These are phyloP conservation scores for Aquatica leii DNA, from an alignment of 2,888 invertebrate species.

Conservation along the genomic window DNA sequence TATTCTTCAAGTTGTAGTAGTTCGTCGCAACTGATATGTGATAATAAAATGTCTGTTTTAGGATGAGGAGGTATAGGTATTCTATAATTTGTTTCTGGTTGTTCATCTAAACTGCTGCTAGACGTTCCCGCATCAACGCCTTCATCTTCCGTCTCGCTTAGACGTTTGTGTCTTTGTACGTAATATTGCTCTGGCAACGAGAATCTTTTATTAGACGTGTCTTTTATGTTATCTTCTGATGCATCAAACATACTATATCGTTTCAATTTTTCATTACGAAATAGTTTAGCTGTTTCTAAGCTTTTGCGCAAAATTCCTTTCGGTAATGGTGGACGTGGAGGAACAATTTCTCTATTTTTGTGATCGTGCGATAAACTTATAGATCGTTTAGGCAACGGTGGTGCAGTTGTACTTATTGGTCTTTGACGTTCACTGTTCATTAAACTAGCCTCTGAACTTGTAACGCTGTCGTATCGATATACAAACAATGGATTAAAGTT, in stretches of 20 bases:
- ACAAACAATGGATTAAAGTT: constrained; percentile 79
- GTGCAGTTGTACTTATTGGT: constrained; percentile 58
- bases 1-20: constrained; percentile 75
- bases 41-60: constrained; percentile 49
- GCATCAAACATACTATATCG: constrained; percentile 86
- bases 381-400: constrained; percentile 73
- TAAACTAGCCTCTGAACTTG: constrained; percentile 77
- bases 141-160: constrained; percentile 66
- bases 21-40: constrained; percentile 68
- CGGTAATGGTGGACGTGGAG: constrained; percentile 77
- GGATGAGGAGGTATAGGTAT: constrained; percentile 60
- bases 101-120: constrained; percentile 68
- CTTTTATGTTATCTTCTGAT: constrained; percentile 62
- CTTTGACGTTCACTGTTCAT: constrained; percentile 65
- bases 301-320: constrained; percentile 76
- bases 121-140: constrained; percentile 65
- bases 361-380: constrained; percentile 68
- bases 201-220: constrained; percentile 68
- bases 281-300: constrained; percentile 64
- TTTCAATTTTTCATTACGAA: constrained; percentile 65
- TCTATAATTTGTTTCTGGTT: constrained; percentile 56
- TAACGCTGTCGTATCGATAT: constrained; percentile 81
- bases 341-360: constrained; percentile 63
- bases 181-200: constrained; percentile 81
- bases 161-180: constrained; percentile 52